Evolutionary conservation across 2,888 invertebrate genomes (phyloP).

Genomic region (Cepaea hortensis): DNA sequence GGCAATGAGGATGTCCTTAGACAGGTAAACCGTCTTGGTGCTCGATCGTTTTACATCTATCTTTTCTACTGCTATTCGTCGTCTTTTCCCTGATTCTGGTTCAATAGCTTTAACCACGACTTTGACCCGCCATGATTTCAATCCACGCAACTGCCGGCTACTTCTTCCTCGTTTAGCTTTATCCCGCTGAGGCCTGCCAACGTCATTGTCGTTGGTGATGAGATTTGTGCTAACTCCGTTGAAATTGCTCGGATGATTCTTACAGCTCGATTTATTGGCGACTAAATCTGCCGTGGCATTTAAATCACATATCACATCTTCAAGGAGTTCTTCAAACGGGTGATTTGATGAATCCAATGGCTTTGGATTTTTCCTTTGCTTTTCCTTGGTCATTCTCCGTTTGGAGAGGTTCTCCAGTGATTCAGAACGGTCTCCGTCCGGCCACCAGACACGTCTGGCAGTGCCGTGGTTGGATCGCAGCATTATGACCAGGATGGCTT

Average conservation of each 20-base stretch:
- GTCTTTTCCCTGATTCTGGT: neutral
- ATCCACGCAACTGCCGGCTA: neutral
- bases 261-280: neutral
- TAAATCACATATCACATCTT: neutral
- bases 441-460: too few relatives aligned
- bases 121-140: neutral
- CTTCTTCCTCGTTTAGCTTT: neutral
- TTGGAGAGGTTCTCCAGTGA: too few relatives aligned
- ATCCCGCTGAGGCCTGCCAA: neutral
- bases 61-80: neutral
- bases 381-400: too few relatives aligned
- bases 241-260: too few relatives aligned
- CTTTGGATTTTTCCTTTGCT: too few relatives aligned
- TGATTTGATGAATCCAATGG: too few relatives aligned
- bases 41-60: neutral
- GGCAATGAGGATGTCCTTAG: neutral
- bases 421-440: too few relatives aligned
- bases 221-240: too few relatives aligned
- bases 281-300: neutral
- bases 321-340: too few relatives aligned
- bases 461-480: neutral
- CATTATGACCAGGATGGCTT: neutral
- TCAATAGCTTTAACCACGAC: constrained; percentile 1
- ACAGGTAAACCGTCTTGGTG: neutral
- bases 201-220: neutral